Base-by-base conservation (phyloP, 2,797 vertebrate genomes). In the Sciurus vulgaris region DNA sequence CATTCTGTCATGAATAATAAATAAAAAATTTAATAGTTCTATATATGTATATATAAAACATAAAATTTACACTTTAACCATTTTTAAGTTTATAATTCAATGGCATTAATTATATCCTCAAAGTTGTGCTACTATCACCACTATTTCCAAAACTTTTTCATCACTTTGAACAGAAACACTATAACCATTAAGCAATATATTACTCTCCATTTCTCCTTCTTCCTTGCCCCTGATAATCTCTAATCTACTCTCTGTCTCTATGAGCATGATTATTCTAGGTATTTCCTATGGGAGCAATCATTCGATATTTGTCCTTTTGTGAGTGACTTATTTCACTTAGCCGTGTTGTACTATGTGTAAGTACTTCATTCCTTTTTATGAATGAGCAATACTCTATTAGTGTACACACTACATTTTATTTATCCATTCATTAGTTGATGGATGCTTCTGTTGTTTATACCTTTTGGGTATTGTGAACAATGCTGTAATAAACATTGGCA, bases 241-340 rank as follows among this genome's bases (percentile, higher is more conserved):
- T 69, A 14, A 54, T 70, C 44, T 78, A 35, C 14, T 89, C 13
- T 89, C 44, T 65, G 24, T n/a, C 22, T 59, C 33, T 49, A 10
- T 14, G 47, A 93, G 13, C 69, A 89, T n/a, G 44, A 30, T 61
- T 93, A 30, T 41, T 91, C 41, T 35, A 94, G 35, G 38, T 41
- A 93, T 89, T 82, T 89, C 35, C 86, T 51, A 8, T 28, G 12
- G 69, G 70, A 15, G 35, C 83, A 91, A 76, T 85, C 24, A 82
- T 41, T 24, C 41, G 51, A 38, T 41, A 76, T 67, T 54, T 82
- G 22, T 89, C 41, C 1, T 38, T 91, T 73, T 93, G 35, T 69
- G 14, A 63, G 69, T 76, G 24, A 17, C 26, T 93, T 96, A n/a
- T 70, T 93, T 89, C 54, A 78, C 28, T 83, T 77, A 5, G 38